Percentiles rank a stretch among this genome's conserved stretches.
Evolutionary conservation across 2,113 vertebrate genomes (phyloP).

Genomic region (Gobius niger): DNA sequence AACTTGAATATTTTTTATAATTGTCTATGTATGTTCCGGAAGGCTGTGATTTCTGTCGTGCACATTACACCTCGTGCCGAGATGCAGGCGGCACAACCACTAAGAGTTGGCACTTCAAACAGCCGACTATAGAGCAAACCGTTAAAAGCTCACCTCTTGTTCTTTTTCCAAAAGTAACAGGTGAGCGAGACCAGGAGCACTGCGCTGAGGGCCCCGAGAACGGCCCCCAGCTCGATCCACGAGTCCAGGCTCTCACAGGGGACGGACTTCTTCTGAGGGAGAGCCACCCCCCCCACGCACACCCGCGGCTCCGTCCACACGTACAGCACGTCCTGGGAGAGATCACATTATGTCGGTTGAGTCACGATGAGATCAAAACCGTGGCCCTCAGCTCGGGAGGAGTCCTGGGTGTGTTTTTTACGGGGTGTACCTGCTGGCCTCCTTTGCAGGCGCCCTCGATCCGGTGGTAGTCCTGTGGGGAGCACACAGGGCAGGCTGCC

Average conservation of each 20-base stretch:
- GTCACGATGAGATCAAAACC: too few species aligned
- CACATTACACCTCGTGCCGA: too few species aligned
- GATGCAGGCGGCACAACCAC: too few species aligned
- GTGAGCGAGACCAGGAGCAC: conserved; percentile 89
- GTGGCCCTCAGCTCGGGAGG: too few species aligned
- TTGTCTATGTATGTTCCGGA: too few species aligned
- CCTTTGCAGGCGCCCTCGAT: conserved; percentile 93
- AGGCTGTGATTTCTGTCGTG: too few species aligned
- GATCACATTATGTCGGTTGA: background rate
- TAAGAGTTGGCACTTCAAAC: too few species aligned
- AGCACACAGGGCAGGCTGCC: conserved; percentile 92
- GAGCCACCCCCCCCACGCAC: conserved; percentile 85
- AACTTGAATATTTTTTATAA: too few species aligned
- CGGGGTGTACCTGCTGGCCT: conserved; percentile 82
- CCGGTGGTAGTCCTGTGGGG: conserved; percentile 86
- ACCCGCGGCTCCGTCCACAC: conserved; percentile 93
- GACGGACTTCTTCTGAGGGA: conserved; percentile 85
- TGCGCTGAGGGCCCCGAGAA: conserved; percentile 84
- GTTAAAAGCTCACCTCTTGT: conserved; percentile 82
- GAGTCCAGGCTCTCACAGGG: conserved; percentile 90
- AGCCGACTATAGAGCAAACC: background rate
- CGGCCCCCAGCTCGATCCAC: conserved; percentile 89
- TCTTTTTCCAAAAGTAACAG: conserved; percentile 99
- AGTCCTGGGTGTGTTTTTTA: background rate
- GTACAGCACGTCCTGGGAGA: conserved; percentile 85